A percentile compares a stretch with the other conserved stretches of the same genome.
Evolutionary conservation across 1,140 invertebrate genomes (phyloP).

Genomic region (Aphelinus certus): DNA sequence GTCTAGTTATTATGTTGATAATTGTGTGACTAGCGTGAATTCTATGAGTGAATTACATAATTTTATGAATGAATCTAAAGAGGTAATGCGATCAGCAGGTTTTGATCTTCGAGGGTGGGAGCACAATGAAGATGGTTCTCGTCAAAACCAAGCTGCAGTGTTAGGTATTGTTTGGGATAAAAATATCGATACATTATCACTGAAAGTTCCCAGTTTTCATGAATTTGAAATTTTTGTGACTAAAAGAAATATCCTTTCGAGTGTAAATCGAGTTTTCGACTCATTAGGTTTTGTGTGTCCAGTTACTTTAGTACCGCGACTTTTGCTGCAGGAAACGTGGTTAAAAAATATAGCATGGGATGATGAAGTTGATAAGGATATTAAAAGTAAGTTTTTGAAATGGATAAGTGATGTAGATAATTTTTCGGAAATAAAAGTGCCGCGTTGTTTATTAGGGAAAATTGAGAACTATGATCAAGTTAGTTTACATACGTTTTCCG

Average conservation of each 20-base stretch:
- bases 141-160: neutral
- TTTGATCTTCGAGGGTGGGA: conserved; percentile 37
- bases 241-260: conserved; percentile 45
- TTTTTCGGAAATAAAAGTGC: conserved; percentile 11
- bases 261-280: conserved; percentile 45
- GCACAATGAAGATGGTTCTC: conserved; percentile 11
- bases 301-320: conserved; percentile 39
- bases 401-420: conserved; percentile 14
- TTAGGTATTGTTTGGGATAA: conserved; percentile 35
- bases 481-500: no score
- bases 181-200: neutral
- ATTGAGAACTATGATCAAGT: neutral
- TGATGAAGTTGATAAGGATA: conserved; percentile 24
- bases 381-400: conserved; percentile 15
- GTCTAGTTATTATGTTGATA: conserved; percentile 34
- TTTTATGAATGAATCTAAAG: conserved; percentile 19
- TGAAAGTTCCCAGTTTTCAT: neutral
- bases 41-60: neutral
- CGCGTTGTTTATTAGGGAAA: conserved; percentile 9
- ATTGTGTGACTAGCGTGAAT: conserved; percentile 26
- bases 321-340: conserved; percentile 42
- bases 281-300: conserved; percentile 45
- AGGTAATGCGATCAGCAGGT: conserved; percentile 11
- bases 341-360: conserved; percentile 43
- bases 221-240: neutral